Base-by-base conservation (phyloP, 2,888 invertebrate species). In the Ophion obscuratus region DNA sequence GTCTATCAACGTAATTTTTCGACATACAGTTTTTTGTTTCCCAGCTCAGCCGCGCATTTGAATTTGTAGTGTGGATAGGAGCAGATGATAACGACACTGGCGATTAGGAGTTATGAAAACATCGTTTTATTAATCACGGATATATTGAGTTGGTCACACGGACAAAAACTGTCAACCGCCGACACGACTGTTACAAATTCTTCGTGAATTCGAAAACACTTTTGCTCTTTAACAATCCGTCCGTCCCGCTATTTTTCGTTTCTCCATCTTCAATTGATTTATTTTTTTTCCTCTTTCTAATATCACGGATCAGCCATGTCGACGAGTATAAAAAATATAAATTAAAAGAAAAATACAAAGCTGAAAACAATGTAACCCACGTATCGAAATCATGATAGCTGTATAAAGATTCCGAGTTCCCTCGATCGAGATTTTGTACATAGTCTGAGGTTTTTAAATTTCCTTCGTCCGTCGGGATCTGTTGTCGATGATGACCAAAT, bases 261-360 rank as follows among this genome's bases (percentile, higher is more conserved):
- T 92, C 90, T 89, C 92, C 91, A 92, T 90, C 91, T 92, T 92
- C 91, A 92, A 91, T 86, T 83, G 44, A 62, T 70, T 2, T 36
- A 62, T 62, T 53, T 17, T 66, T 10, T 64, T 57, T 17, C 27
- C 2, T 66, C 81, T 62, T 73, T 67, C 64, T 17, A 66, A 66
- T 70, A 74, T 78, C 76, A 47, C 70, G 59, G 36, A 57, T 17
- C 70, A 62, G 81, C 59, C 77, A 75, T 82, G 59, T 68, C 78
- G 75, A 76, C 47, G 76, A 83, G 17, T 85, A 81, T 73, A 24
- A 47, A 81, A 87, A 87, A 84, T 36, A 88, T 68, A 75, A 68
- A 84, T 24, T 87, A 73, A 80, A 64, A 24, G 53, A 83, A 68
- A 79, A 76, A 64, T 47, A 73, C 86, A 73, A 86, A 66, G 73